Percentiles rank a stretch among this genome's conserved stretches.
These are phyloP conservation scores for Rhadinocentrus ornatus DNA, from an alignment of 2,797 vertebrate species.

Conservation along the genomic window DNA sequence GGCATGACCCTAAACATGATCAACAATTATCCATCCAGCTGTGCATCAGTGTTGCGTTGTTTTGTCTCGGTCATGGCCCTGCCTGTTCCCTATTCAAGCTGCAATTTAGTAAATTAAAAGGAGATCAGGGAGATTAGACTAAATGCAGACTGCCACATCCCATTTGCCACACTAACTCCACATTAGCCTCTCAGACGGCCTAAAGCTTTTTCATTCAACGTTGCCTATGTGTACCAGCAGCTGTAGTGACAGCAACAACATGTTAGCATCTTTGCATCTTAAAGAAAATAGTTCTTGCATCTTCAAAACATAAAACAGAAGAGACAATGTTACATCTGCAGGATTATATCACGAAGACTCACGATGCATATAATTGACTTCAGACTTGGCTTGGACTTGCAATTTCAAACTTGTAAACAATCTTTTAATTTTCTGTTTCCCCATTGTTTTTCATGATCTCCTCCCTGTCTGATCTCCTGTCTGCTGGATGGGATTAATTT, in stretches of 20 bases:
- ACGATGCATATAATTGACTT: no score
- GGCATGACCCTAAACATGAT: not conserved
- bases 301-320: no score
- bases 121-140: conserved; percentile 70
- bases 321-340: no score
- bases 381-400: no score
- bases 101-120: conserved; percentile 75
- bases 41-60: not conserved
- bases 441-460: no score
- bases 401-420: no score
- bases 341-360: no score
- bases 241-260: not conserved
- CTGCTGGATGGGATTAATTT: no score
- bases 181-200: conserved; percentile 37
- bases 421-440: no score
- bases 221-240: not conserved
- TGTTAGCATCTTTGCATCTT: no score
- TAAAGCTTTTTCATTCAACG: conserved; percentile 14
- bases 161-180: conserved; percentile 39
- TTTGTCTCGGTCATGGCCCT: not conserved
- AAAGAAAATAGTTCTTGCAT: no score
- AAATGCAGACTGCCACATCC: conserved; percentile 62
- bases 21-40: conserved; percentile 24
- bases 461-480: no score
- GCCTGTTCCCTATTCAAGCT: conserved; percentile 38